Percentiles rank a stretch among this genome's conserved stretches.
Evolutionary conservation across 2,113 vertebrate species (phyloP).

Genomic region (Oriolus oriolus): DNA sequence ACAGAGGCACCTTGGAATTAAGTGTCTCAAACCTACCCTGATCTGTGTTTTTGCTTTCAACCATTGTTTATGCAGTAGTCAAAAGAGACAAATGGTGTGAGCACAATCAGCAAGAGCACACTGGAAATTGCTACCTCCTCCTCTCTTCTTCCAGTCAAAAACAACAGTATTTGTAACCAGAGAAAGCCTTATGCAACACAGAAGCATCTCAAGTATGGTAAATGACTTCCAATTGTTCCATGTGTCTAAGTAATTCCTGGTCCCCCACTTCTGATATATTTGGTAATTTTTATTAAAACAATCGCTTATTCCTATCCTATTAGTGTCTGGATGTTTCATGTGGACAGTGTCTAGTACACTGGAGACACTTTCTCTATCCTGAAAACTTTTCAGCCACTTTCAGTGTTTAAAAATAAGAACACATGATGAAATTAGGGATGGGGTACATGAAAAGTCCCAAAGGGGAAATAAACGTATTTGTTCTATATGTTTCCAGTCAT

Average conservation of each 20-base stretch:
- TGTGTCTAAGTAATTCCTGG: constrained; percentile 40
- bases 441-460: background rate
- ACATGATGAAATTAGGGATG: background rate
- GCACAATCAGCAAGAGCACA: background rate
- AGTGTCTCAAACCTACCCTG: background rate
- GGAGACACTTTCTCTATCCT: background rate
- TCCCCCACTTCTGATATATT: background rate
- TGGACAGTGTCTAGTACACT: background rate
- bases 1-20: background rate
- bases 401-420: background rate
- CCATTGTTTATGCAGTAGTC: background rate
- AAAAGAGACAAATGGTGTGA: background rate
- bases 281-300: constrained; percentile 33
- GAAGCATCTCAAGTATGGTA: constrained; percentile 36
- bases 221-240: constrained; percentile 35
- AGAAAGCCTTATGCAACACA: constrained; percentile 39
- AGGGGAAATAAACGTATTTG: background rate
- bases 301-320: background rate
- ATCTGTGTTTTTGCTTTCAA: background rate
- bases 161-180: constrained; percentile 50
- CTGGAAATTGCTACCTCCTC: constrained; percentile 1
- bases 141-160: constrained; percentile 45
- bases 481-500: background rate
- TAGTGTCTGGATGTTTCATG: background rate
- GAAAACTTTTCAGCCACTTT: background rate